Evolutionary conservation across 2,888 invertebrate genomes (phyloP), one percentile per base, ranked within the genome.

Genomic region (Acronicta alni): DNA sequence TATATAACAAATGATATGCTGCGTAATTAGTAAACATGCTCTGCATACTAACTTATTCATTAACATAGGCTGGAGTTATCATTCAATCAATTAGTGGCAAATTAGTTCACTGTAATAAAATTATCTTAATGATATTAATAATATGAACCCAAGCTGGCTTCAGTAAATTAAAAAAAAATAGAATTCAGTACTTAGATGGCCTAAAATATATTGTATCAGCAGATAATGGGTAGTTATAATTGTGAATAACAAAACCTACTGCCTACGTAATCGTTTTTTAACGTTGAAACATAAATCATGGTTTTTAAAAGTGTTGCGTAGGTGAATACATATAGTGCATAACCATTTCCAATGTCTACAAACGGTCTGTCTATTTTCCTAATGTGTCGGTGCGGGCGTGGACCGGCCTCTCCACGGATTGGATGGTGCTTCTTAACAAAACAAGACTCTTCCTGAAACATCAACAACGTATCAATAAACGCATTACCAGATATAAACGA

Each of bases 281-380:
- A 43, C 56, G 43, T 44, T 43, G 3, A 15, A 57, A 48, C 39
- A 62, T 78, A 60, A 75, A 67, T 77, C 53, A 62, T 46, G 45
- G 45, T 46, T 55, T 67, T 66, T 48, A 57, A 47, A 54, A 57
- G 52, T 52, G 52, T 30, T 30, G 58, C 62, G 59, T 76, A 73
- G 55, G 55, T 42, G 58, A 62, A 58, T 46, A 62, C 60, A 71
- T 46, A 54, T 61, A 61, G 46, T 77, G 86, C 83, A 89, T 89
- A 77, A 82, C 56, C 55, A 63, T 63, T 61, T 78, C 80, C 85
- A 72, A 68, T 75, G 77, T 72, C 79, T 84, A 76, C 83, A 82
- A 81, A 81, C 79, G 79, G 81, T 84, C 85, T 86, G 89, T 92
- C 89, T 92, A 90, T 91, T 91, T 89, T 90, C 87, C 88, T 86